phyloP scores from a whole-genome alignment of 1,140 invertebrate species.

The Tetraneura akinire region DNA sequence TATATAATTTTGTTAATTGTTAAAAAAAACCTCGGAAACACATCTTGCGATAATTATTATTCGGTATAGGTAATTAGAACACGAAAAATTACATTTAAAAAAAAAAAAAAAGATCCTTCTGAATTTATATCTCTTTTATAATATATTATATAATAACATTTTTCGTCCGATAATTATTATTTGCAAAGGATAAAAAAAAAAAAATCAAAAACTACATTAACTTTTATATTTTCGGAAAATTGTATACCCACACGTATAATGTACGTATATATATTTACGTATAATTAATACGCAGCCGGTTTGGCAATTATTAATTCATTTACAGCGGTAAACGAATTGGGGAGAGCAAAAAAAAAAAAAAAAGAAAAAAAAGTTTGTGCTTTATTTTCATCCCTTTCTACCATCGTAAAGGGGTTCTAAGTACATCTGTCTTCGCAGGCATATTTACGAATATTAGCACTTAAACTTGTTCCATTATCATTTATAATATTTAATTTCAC shows the following conservation, averaged over 20 bases:
- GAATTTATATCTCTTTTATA: conserved; percentile 7
- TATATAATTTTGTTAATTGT: not conserved
- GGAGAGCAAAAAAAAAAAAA: not conserved
- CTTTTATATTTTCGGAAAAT: conserved; percentile 24
- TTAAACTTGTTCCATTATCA: not conserved
- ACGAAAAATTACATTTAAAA: conserved; percentile 27
- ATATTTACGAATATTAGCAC: conserved; percentile 13
- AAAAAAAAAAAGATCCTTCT: not conserved
- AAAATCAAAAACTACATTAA: conserved; percentile 38
- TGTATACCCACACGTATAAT: not conserved
- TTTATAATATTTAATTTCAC: conserved; percentile 17
- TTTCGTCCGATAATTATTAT: not conserved
- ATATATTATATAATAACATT: conserved; percentile 16
- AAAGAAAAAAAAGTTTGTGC: conserved; percentile 33
- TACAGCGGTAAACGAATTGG: too few species aligned
- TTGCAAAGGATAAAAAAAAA: not conserved
- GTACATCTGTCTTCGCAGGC: conserved; percentile 31
- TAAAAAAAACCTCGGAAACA: conserved; percentile 12
- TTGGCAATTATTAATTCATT: conserved; percentile 48
- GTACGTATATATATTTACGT: not conserved
- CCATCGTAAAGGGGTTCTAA: conserved; percentile 17
- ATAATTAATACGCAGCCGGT: conserved; percentile 27
- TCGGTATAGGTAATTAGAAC: too few species aligned
- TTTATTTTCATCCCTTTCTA: conserved; percentile 21
- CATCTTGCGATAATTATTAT: conserved; percentile 20